A percentile compares a stretch with the other conserved stretches of the same genome.
These are phyloP conservation scores for Himalopsyche japonica DNA, from an alignment of 2,888 invertebrate species.

Conservation along the genomic window DNA sequence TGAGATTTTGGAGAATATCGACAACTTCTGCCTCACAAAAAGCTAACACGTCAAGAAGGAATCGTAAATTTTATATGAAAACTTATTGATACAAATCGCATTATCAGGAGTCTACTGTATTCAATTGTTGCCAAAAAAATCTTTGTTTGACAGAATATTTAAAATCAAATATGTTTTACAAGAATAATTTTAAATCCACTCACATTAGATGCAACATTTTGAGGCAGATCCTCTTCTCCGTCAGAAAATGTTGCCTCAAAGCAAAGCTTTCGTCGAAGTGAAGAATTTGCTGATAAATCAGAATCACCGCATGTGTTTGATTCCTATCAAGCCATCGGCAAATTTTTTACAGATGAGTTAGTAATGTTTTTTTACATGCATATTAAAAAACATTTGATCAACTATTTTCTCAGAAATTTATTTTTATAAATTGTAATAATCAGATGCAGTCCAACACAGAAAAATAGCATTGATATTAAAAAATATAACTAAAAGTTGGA, in stretches of 20 bases:
- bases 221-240: conserved; percentile 46
- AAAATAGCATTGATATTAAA: too few species aligned
- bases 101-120: too few species aligned
- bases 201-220: not conserved
- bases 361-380: not conserved
- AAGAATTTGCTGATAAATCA: conserved; percentile 52
- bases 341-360: not conserved
- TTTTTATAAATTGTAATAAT: not conserved
- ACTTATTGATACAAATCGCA: too few species aligned
- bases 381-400: not conserved
- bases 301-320: conserved; percentile 45
- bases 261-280: conserved; percentile 52
- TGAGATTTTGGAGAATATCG: too few species aligned
- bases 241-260: conserved; percentile 57
- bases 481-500: too few species aligned
- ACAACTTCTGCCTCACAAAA: too few species aligned
- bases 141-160: too few species aligned
- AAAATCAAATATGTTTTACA: too few species aligned
- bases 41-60: too few species aligned
- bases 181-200: not conserved
- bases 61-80: too few species aligned
- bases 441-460: not conserved
- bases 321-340: conserved; percentile 16
- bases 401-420: too few species aligned
- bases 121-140: too few species aligned